Conservation (phyloP, 2,113 vertebrate species). For the Otus sunia region DNA sequence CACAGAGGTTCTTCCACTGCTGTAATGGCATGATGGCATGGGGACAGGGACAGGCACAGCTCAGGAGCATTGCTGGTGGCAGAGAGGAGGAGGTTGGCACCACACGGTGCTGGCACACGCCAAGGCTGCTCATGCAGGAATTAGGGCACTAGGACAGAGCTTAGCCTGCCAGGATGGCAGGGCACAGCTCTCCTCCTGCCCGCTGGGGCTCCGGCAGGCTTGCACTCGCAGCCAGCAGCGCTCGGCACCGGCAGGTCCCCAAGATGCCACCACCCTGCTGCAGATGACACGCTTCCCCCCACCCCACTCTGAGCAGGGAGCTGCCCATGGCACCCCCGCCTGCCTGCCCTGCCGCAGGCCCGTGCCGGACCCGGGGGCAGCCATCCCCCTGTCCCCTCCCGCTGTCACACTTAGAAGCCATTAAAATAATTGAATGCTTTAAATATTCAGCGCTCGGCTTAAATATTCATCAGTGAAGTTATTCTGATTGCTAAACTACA, state of each 20-base stretch:
- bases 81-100: not conserved
- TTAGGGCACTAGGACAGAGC: constrained; percentile 2
- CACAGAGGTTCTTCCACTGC: accelerated
- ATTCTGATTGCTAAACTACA: constrained; percentile 59
- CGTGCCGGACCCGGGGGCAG: not conserved
- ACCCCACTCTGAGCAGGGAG: not conserved
- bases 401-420: constrained; percentile 59
- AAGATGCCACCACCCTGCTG: not conserved
- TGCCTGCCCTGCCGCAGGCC: accelerated
- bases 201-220: not conserved
- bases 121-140: not conserved
- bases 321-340: not conserved
- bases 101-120: accelerated
- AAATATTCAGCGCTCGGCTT: constrained; percentile 63
- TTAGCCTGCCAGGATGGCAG: not conserved
- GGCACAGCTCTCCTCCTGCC: not conserved
- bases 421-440: constrained; percentile 69
- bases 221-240: accelerated
- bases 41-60: not conserved
- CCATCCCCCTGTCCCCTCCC: not conserved
- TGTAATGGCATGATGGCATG: accelerated
- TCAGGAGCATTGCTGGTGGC: not conserved
- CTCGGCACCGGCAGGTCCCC: accelerated
- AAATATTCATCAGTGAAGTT: constrained; percentile 67
- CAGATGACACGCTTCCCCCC: accelerated